phyloP scores from a whole-genome alignment of 2,797 vertebrate genomes.

The Sebastes hopkinsi region DNA sequence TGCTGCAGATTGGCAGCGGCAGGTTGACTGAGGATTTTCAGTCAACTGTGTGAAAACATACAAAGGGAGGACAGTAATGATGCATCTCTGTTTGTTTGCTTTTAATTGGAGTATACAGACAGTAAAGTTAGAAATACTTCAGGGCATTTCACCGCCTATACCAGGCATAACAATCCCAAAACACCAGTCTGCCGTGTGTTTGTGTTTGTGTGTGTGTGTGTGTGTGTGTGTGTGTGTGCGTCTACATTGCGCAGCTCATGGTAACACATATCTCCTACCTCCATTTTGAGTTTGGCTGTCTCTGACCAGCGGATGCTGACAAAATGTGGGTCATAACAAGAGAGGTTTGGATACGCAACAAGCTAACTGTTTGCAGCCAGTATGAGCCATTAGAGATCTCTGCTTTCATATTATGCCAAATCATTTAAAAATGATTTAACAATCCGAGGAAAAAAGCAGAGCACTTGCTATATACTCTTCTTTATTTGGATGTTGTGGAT shows the following conservation, averaged over 20 bases:
- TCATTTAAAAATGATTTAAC: not conserved
- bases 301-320: slow-evolving; percentile 40
- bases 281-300: slow-evolving; percentile 67
- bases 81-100: not conserved
- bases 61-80: not conserved
- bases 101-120: not conserved
- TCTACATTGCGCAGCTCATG: slow-evolving; percentile 3
- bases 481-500: not conserved
- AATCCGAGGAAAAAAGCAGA: not conserved
- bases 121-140: not conserved
- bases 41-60: not conserved
- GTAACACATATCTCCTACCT: slow-evolving; percentile 39
- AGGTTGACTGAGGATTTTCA: not conserved
- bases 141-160: not conserved
- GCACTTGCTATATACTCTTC: not conserved
- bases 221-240: not conserved
- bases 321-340: slow-evolving; percentile 66
- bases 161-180: not conserved
- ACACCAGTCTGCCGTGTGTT: not conserved
- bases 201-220: slow-evolving; percentile 1
- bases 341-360: not conserved
- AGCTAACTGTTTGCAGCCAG: not conserved
- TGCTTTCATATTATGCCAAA: not conserved
- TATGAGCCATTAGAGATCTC: not conserved
- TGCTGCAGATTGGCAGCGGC: slow-evolving; percentile 12